Evolutionary conservation across 2,797 vertebrate species (phyloP).

Genomic region (Gephyroberyx darwinii): DNA sequence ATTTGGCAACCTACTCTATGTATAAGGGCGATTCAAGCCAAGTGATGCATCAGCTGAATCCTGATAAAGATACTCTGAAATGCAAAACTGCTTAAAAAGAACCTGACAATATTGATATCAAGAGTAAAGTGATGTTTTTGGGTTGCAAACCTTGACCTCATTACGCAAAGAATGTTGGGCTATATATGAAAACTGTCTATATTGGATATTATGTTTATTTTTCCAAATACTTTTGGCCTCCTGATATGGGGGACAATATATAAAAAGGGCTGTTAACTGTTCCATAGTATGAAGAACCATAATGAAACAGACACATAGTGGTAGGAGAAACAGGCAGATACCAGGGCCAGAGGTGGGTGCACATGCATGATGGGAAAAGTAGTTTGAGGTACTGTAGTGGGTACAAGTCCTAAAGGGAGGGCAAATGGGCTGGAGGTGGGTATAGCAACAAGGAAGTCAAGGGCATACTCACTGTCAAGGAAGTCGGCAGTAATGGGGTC

Average conservation of each 20-base stretch:
- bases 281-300: not conserved
- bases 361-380: too few relatives aligned
- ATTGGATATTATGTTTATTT: not conserved
- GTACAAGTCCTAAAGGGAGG: too few relatives aligned
- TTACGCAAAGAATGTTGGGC: not conserved
- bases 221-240: slow-evolving; percentile 25
- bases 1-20: slow-evolving; percentile 55
- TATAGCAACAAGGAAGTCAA: slow-evolving; percentile 7
- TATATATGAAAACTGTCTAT: not conserved
- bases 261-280: not conserved
- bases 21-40: slow-evolving; percentile 21
- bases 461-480: slow-evolving; percentile 84
- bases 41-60: not conserved
- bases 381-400: too few relatives aligned
- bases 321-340: not conserved
- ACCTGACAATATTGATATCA: not conserved
- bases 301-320: slow-evolving; percentile 37
- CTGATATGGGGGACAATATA: slow-evolving; percentile 12
- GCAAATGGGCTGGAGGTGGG: slow-evolving; percentile 6
- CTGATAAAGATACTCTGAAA: not conserved
- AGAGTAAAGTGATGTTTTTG: slow-evolving; percentile 5
- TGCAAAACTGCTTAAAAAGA: not conserved
- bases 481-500: slow-evolving; percentile 85
- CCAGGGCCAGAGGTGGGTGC: slow-evolving; percentile 9
- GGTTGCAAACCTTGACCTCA: slow-evolving; percentile 1